Evolutionary conservation across 2,113 vertebrate species (phyloP).

Genomic region (Cololabis saira): DNA sequence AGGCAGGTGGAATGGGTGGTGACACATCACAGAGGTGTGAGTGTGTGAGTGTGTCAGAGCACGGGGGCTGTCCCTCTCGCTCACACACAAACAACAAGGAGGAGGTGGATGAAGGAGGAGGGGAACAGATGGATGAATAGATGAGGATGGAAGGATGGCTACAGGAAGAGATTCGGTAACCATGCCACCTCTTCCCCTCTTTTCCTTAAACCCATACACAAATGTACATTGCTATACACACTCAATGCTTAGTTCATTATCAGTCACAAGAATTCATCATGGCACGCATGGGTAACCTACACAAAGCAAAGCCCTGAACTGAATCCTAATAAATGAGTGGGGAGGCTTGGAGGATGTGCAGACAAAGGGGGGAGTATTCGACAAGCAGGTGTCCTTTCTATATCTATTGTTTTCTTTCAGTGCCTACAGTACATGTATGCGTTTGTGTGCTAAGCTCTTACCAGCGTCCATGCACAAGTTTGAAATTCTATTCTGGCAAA

Average conservation of each 20-base stretch:
- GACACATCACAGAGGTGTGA: slow-evolving; percentile 75
- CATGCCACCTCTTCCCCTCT: slow-evolving; percentile 41
- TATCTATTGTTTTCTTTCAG: slow-evolving; percentile 52
- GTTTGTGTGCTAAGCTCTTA: slow-evolving; percentile 9
- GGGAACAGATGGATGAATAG: slow-evolving; percentile 42
- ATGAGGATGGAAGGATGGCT: slow-evolving; percentile 33
- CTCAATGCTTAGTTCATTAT: slow-evolving; percentile 74
- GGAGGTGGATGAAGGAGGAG: slow-evolving; percentile 58
- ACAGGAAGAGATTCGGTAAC: slow-evolving; percentile 66
- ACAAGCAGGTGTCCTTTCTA: slow-evolving; percentile 78
- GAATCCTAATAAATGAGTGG: slow-evolving; percentile 75
- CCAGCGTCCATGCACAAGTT: background rate
- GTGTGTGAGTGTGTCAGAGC: slow-evolving; percentile 64
- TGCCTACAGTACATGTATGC: background rate
- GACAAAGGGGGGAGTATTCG: slow-evolving; percentile 31
- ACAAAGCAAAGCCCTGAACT: slow-evolving; percentile 69
- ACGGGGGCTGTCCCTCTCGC: slow-evolving; percentile 57
- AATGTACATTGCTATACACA: slow-evolving; percentile 30
- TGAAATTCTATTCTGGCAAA: background rate
- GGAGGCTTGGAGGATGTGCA: slow-evolving; percentile 17
- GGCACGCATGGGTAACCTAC: slow-evolving; percentile 77
- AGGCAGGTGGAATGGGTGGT: slow-evolving; percentile 70
- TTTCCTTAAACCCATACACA: slow-evolving; percentile 32
- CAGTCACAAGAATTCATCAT: slow-evolving; percentile 78
- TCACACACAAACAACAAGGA: slow-evolving; percentile 49